Percentiles rank a stretch among this genome's conserved stretches.
Evolutionary conservation across 2,797 vertebrate genomes (phyloP).

Genomic region (Crypturellus tataupa): DNA sequence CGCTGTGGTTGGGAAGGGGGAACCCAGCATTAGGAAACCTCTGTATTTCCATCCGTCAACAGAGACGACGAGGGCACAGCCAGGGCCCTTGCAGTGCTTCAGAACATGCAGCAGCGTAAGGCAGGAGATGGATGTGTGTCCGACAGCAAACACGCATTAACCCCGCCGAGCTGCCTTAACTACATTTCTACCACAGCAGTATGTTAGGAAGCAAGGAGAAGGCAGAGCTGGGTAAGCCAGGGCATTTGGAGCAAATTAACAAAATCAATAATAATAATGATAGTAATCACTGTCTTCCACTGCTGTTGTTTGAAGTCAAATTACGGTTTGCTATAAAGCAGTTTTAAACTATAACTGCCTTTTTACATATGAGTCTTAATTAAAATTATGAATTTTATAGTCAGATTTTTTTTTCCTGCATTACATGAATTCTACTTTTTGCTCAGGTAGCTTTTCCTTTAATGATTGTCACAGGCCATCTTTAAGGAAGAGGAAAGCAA

Average conservation of each 20-base stretch:
- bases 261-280: slow-evolving; percentile 49
- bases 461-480: slow-evolving; percentile 36
- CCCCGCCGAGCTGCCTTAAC: background rate
- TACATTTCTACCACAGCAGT: background rate
- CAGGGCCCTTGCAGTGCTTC: accelerated
- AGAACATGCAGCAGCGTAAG: background rate
- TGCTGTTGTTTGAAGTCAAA: slow-evolving; percentile 58
- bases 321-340: slow-evolving; percentile 52
- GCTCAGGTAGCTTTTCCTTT: slow-evolving; percentile 50
- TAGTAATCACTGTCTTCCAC: slow-evolving; percentile 28
- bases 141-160: background rate
- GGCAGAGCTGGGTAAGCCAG: background rate
- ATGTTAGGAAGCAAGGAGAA: background rate
- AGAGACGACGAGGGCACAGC: background rate
- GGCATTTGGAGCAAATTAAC: slow-evolving; percentile 53
- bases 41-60: accelerated
- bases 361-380: slow-evolving; percentile 57
- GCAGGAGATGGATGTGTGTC: background rate
- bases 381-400: slow-evolving; percentile 64
- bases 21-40: background rate
- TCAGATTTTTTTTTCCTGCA: background rate
- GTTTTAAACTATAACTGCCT: slow-evolving; percentile 52
- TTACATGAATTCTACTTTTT: slow-evolving; percentile 19
- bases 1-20: background rate
- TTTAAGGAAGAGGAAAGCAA: slow-evolving; percentile 53